These are phyloP conservation scores for Kuschelorhynchus macadamiae DNA, from an alignment of 2,888 invertebrate species.

Conservation along the genomic window DNA sequence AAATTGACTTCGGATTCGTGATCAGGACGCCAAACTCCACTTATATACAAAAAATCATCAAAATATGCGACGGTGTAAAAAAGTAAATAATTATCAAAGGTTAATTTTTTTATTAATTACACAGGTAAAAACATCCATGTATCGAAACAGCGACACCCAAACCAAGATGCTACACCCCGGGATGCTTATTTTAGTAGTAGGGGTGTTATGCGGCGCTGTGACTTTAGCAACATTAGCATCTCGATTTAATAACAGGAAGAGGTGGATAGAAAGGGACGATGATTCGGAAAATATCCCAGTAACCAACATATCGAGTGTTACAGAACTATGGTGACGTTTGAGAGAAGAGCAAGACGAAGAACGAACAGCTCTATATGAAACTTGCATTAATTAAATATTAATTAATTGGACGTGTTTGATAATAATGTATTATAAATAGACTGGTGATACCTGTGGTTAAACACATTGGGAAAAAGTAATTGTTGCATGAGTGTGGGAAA, in stretches of 20 bases:
- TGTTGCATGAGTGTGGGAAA: too few species aligned
- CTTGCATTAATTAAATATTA: conserved; percentile 60
- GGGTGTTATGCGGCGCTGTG: conserved; percentile 72
- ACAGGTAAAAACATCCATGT: conserved; percentile 61
- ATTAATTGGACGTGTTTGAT: conserved; percentile 2
- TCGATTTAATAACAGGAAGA: conserved; percentile 65
- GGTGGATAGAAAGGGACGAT: conserved; percentile 56
- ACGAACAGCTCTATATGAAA: conserved; percentile 67
- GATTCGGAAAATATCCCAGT: conserved; percentile 72
- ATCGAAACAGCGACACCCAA: conserved; percentile 59
- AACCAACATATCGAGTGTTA: conserved; percentile 71
- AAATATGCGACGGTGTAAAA: too few species aligned
- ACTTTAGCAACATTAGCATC: conserved; percentile 70
- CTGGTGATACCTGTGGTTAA: too few species aligned
- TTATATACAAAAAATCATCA: too few species aligned
- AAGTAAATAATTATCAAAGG: too few species aligned
- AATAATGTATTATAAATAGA: conserved; percentile 6
- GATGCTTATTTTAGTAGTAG: conserved; percentile 73
- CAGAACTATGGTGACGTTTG: conserved; percentile 79
- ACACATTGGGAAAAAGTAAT: too few species aligned
- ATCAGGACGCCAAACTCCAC: too few species aligned
- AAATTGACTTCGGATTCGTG: too few species aligned
- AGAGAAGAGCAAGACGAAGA: conserved; percentile 54
- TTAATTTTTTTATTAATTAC: too few species aligned
- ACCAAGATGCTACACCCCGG: conserved; percentile 70